Evolutionary conservation across 2,888 invertebrate species (phyloP).

Genomic region (Macrosoma leucophasiata): DNA sequence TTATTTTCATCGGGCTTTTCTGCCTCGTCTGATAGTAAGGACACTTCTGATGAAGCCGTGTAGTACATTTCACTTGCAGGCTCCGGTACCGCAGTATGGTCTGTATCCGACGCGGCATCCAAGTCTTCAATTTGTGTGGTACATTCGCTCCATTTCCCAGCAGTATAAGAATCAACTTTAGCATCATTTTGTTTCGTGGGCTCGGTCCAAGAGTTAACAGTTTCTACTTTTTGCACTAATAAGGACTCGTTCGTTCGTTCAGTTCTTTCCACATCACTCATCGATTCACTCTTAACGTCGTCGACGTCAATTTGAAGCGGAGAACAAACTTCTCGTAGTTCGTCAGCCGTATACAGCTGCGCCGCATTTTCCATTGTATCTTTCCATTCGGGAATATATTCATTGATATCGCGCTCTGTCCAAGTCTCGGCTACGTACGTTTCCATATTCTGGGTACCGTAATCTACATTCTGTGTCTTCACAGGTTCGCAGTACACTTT

Average conservation of each 20-base stretch:
- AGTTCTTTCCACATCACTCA: conserved; percentile 30
- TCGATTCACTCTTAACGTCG: conserved; percentile 35
- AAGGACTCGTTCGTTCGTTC: too few relatives aligned
- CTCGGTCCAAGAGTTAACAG: too few relatives aligned
- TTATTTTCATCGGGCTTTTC: conserved; percentile 22
- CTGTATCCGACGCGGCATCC: conserved; percentile 36
- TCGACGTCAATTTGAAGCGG: conserved; percentile 19
- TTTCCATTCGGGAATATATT: conserved; percentile 6
- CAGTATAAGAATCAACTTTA: too few relatives aligned
- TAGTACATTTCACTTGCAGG: conserved; percentile 58
- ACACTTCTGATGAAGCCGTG: conserved; percentile 60
- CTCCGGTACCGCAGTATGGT: conserved; percentile 35
- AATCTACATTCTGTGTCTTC: too few relatives aligned
- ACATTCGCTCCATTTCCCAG: too few relatives aligned
- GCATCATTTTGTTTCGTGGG: too few relatives aligned
- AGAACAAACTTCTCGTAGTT: background rate
- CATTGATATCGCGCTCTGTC: conserved; percentile 22
- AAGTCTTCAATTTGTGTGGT: too few relatives aligned
- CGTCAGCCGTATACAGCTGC: too few relatives aligned
- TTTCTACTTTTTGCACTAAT: too few relatives aligned
- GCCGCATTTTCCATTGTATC: too few relatives aligned
- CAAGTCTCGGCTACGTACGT: conserved; percentile 34
- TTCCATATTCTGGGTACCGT: too few relatives aligned
- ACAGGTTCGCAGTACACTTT: too few relatives aligned
- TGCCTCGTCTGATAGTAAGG: conserved; percentile 45